Evolutionary conservation across 2,113 vertebrate species (phyloP).

Genomic region (human): GRCh38 chr4:15706001-15706500

Average conservation of each 20-base stretch:
- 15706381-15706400: not conserved
- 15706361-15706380: not conserved
- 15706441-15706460: not conserved
- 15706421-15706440: not conserved
- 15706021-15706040: too few relatives aligned
- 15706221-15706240: not conserved
- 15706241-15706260: not conserved
- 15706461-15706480: not conserved
- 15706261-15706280: not conserved
- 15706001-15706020: too few relatives aligned
- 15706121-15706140: too few relatives aligned
- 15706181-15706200: not conserved
- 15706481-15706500: not conserved
- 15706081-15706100: too few relatives aligned
- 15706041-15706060: too few relatives aligned
- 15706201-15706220: not conserved
- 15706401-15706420: not conserved
- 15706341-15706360: not conserved
- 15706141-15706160: too few relatives aligned
- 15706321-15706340: not conserved
- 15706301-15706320: not conserved
- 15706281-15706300: not conserved
- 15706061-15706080: too few relatives aligned
- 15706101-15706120: too few relatives aligned
- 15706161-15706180: too few relatives aligned